Base-by-base conservation (phyloP, 1,140 invertebrate species). In the Tetramorium parvispinum region DNA sequence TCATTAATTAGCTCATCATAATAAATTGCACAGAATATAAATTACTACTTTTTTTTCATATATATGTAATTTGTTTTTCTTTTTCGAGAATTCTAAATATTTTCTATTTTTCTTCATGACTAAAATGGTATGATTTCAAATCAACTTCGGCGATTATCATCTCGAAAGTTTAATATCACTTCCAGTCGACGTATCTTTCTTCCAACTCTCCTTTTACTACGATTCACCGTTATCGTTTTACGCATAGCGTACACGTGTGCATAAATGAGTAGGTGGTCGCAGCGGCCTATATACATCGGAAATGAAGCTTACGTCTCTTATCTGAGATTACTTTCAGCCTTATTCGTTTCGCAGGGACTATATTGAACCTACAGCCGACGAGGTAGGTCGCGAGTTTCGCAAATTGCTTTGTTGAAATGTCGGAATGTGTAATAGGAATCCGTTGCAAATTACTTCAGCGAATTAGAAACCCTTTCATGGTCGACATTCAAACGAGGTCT, bases 281-380 rank as follows among this genome's bases (percentile, higher is more conserved):
- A 49, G 16, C 79, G 88, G 77, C 82, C 86, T 86, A 88, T 68
- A 88, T 88, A 85, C 88, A 88, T 89, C 59, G 11, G 3, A 27
- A 75, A 88, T 88, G 63, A 37, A 65, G 32, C 24, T 85, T 86
- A 70, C 24, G 49, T 46, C 27, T 27, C 85, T 86, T 86, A 87
- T 88, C 90, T 59, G 40, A 89, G 77, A 88, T 79, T 85, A 75
- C 57, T 71, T 71, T 57, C 65, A 77, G 68, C 13, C 40, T 59
- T 83, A 37, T 46, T 83, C 51, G 37, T 57, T 55, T 81, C 43
- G 27, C 27, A 49, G 11, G 7, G 53, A 46, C 18, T 55, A 59
- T 59, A 73, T 73, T 66, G 61, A 79, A 13, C 46, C n/a, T 79
- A 53, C 27, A 53, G 24, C n/a, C 51, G 37, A 11, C 21, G 66